Conservation (phyloP, 2,113 vertebrate species). For the Gallinago undulata region DNA sequence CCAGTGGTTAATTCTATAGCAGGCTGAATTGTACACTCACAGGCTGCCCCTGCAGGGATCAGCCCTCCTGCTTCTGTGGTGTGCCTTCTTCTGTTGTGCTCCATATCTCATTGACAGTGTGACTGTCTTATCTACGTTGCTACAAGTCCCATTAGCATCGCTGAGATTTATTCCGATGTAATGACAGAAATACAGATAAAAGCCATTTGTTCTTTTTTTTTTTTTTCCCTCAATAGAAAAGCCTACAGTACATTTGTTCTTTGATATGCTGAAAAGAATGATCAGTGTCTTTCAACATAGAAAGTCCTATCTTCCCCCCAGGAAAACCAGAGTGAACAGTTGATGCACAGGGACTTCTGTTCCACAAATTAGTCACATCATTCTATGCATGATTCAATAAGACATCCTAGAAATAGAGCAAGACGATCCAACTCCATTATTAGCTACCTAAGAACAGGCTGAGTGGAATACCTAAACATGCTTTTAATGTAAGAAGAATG, state of each 20-base stretch:
- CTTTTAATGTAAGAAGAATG: neutral
- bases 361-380: constrained; percentile 5
- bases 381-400: neutral
- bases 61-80: neutral
- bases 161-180: neutral
- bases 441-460: neutral
- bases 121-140: neutral
- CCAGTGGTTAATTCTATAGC: neutral
- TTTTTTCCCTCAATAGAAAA: neutral
- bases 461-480: neutral
- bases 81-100: neutral
- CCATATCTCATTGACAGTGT: neutral
- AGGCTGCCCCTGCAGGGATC: neutral
- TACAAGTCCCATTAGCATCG: neutral
- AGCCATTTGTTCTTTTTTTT: neutral
- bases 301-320: neutral
- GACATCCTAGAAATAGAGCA: neutral
- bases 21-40: neutral
- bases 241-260: neutral
- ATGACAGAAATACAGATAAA: constrained; percentile 23
- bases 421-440: neutral
- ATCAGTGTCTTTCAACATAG: constrained; percentile 12
- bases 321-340: neutral
- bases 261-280: constrained; percentile 36
- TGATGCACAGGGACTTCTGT: constrained; percentile 16